Base-by-base conservation (phyloP, 2,797 vertebrate genomes). In the Psittacula echo region DNA sequence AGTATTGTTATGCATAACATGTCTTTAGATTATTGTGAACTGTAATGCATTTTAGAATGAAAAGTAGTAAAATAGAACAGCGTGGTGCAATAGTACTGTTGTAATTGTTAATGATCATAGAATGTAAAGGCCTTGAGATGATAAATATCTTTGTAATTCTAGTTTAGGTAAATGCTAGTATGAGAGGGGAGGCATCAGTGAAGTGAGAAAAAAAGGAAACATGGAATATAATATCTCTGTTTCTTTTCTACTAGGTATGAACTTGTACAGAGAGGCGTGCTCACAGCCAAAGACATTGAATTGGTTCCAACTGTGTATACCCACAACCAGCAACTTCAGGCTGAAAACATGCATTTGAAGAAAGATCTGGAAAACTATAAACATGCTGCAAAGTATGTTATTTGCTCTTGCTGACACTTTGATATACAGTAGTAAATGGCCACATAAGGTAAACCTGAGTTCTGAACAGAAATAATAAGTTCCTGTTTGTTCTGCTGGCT, bases 351-450 rank as follows among this genome's bases (percentile, higher is more conserved):
- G 92, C 96, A n/a, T 61, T 89, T 98, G 66, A 98, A 94, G 77
- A 97, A 97, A 87, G 98, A 99, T 79, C 75, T 97, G 87, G 98
- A 98, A 48, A 97, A 94, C 72, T 98, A 97, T 97, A 98, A 95
- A 83, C 90, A 81, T 34, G 97, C 98, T 24, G 96, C 97, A 8
- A 97, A 84, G 98, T 98, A 97, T 66, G 96, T 97, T 87, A 3
- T 23, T 73, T 73, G 73, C 2, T 72, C 65, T 83, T 85, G 61
- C 42, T 90, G 50, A 14, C 66, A 34, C 30, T 53, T 65, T 80
- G 32, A 32, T 61, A 12, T 45, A 6, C 29, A 22, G 5, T 10
- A 58, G 13, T 29, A 54, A 71, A 62, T 45, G 20, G 30, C 21
- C 30, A 74, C 71, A 44, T 86, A 73, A 95, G 93, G 23, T 66